phyloP scores from a whole-genome alignment of 2,888 invertebrate species.

The Rhabditoides inermis region DNA sequence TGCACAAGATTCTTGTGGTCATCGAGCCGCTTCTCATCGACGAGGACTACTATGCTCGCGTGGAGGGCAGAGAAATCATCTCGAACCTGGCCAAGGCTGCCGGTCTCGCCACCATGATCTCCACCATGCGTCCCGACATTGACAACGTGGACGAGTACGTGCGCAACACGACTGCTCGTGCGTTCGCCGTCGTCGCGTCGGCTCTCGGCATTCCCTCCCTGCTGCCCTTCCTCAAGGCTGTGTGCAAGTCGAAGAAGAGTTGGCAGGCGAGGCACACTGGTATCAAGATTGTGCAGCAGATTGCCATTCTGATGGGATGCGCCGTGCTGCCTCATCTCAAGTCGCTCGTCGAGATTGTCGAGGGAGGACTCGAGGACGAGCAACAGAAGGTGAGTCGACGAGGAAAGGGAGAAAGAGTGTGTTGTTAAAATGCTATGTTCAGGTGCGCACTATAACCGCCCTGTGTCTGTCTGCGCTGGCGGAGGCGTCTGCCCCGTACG shows the following conservation, averaged over 20 bases:
- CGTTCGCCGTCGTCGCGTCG: slow-evolving; percentile 99
- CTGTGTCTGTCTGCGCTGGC: slow-evolving; percentile 94
- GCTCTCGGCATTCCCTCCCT: slow-evolving; percentile 94
- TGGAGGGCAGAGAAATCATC: slow-evolving; percentile 93
- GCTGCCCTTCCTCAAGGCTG: slow-evolving; percentile 89
- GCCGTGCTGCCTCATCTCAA: slow-evolving; percentile 96
- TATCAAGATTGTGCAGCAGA: slow-evolving; percentile 99
- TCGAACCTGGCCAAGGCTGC: slow-evolving; percentile 93
- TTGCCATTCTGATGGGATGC: slow-evolving; percentile 98
- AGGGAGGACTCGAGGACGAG: slow-evolving; percentile 93
- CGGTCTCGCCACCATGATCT: slow-evolving; percentile 98
- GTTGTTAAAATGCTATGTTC: slow-evolving; percentile 1
- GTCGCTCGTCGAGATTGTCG: slow-evolving; percentile 95
- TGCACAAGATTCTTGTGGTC: slow-evolving; percentile 97
- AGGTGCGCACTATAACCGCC: slow-evolving; percentile 83
- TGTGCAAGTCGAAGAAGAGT: slow-evolving; percentile 95
- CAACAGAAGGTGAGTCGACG: slow-evolving; percentile 75
- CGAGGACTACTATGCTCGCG: slow-evolving; percentile 98
- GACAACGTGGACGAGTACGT: slow-evolving; percentile 79
- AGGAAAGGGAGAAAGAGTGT: too few species aligned
- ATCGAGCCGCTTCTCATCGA: slow-evolving; percentile 96
- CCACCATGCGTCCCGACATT: slow-evolving; percentile 98
- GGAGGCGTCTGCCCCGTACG: slow-evolving; percentile 97
- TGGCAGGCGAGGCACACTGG: slow-evolving; percentile 96
- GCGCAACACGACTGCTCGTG: slow-evolving; percentile 94